Percentiles rank a stretch among this genome's conserved stretches.
phyloP scores from a whole-genome alignment of 2,113 vertebrate species.

The Gavia stellata region DNA sequence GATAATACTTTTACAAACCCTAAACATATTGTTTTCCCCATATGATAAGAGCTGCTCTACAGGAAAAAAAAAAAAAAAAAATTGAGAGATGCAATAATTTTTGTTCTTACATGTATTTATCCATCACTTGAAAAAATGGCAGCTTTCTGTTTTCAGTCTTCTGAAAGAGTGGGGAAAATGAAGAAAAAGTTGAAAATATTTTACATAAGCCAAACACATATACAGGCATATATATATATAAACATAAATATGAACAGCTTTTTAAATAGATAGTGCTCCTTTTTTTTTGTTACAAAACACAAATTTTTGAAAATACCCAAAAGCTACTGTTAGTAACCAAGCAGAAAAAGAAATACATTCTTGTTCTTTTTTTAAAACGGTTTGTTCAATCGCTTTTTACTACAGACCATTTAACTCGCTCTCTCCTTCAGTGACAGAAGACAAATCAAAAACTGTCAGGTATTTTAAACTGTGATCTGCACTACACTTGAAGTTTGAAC shows the following conservation, averaged over 20 bases:
- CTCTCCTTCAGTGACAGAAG: slow-evolving; percentile 10
- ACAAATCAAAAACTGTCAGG: slow-evolving; percentile 20
- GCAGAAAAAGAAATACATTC: neutral
- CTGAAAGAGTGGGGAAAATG: neutral
- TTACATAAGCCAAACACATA: neutral
- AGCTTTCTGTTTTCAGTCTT: neutral
- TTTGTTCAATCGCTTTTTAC: slow-evolving; percentile 26
- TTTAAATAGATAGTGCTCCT: neutral
- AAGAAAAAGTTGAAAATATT: neutral
- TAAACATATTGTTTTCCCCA: neutral
- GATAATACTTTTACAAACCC: neutral
- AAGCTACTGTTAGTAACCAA: neutral
- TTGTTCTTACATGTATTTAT: neutral
- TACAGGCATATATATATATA: too few species aligned
- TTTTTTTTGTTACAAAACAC: neutral
- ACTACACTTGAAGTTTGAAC: slow-evolving; percentile 19
- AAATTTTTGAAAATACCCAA: neutral
- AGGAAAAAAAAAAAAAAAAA: neutral
- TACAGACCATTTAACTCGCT: slow-evolving; percentile 41
- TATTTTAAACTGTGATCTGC: slow-evolving; percentile 31
- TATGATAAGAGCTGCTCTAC: neutral
- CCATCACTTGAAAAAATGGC: neutral
- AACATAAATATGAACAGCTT: neutral
- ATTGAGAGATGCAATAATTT: neutral
- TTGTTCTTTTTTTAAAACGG: neutral